Conservation (phyloP, 2,888 invertebrate species). For the Epistrophe grossulariae region DNA sequence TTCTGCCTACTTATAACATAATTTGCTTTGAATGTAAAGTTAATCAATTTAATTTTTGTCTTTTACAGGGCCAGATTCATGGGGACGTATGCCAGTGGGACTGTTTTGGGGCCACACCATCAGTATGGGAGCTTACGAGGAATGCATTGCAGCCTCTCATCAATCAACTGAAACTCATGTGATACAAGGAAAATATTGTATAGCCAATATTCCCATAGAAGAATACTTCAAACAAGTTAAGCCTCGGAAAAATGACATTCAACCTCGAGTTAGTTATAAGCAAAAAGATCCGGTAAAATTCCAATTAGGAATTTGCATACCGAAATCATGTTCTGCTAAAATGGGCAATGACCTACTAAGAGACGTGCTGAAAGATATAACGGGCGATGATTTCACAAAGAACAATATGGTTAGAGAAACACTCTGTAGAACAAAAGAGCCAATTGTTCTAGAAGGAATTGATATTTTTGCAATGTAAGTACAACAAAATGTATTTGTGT, state of each 20-base stretch:
- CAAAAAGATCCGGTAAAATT: constrained; percentile 78
- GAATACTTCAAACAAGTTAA: constrained; percentile 77
- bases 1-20: no score
- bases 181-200: constrained; percentile 83
- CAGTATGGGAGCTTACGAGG: constrained; percentile 84
- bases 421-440: constrained; percentile 80
- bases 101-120: constrained; percentile 83
- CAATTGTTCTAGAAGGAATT: constrained; percentile 78
- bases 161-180: constrained; percentile 76
- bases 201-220: constrained; percentile 80
- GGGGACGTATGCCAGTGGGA: constrained; percentile 84
- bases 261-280: constrained; percentile 79
- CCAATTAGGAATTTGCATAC: constrained; percentile 82
- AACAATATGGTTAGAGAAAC: constrained; percentile 76
- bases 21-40: no score
- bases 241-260: constrained; percentile 72
- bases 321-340: constrained; percentile 80
- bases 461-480: constrained; percentile 83
- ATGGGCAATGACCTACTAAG: constrained; percentile 78
- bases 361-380: constrained; percentile 76
- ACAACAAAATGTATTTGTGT: no score
- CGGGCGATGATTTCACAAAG: constrained; percentile 49
- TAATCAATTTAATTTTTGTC: background rate
- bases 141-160: constrained; percentile 82
- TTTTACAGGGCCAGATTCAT: constrained; percentile 84